These are phyloP conservation scores for human (Homo sapiens) DNA, from an alignment of 2,113 vertebrate genomes.

Conservation along the genomic window DNA sequence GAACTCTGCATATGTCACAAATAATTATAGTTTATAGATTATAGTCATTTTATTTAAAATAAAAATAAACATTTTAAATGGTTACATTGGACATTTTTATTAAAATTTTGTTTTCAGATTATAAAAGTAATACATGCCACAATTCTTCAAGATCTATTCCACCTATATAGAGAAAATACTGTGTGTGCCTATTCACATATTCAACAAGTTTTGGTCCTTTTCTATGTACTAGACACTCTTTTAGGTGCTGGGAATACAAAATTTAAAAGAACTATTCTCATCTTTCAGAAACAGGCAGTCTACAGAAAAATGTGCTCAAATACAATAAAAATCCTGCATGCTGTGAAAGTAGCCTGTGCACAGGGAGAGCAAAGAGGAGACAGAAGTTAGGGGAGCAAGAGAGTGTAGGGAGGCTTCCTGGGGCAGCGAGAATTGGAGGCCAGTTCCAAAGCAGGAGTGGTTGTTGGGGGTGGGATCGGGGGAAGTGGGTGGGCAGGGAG, in stretches of 20 bases:
- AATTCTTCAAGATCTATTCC: background rate
- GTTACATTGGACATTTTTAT: background rate
- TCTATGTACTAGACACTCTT: background rate
- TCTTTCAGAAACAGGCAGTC: background rate
- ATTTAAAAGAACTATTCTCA: background rate
- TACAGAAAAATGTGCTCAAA: background rate
- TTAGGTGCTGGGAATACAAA: background rate
- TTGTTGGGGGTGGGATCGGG: no score
- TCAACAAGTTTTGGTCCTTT: background rate
- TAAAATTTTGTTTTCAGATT: background rate
- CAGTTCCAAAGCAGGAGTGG: background rate
- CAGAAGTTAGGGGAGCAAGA: background rate
- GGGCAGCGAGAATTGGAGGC: background rate
- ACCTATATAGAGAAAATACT: background rate
- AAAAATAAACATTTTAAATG: background rate
- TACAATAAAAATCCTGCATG: rapidly evolving
- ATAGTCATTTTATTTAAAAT: background rate
- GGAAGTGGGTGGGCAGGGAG: no score
- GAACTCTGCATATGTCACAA: background rate
- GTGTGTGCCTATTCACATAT: background rate
- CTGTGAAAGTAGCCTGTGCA: rapidly evolving
- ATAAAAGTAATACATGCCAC: background rate
- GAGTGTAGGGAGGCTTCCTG: background rate
- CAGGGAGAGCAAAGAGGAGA: background rate
- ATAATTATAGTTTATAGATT: background rate